phyloP scores from a whole-genome alignment of 2,113 vertebrate species.

The Podilymbus podiceps region DNA sequence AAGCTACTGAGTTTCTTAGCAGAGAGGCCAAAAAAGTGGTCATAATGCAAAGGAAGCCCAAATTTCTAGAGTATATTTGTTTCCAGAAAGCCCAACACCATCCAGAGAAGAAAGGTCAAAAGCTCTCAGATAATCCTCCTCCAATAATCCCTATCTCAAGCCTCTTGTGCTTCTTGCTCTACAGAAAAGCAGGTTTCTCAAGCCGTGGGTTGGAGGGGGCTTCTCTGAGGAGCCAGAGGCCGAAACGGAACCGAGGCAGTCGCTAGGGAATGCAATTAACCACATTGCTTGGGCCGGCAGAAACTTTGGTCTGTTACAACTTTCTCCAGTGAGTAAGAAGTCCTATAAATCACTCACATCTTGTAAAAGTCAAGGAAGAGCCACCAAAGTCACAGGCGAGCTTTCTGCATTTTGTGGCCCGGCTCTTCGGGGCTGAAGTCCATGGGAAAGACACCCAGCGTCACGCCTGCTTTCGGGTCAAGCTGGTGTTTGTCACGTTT shows the following conservation, averaged over 20 bases:
- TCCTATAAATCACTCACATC: not conserved
- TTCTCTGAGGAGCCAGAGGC: not conserved
- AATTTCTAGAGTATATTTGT: not conserved
- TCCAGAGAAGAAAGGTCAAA: not conserved
- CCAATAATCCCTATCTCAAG: accelerated
- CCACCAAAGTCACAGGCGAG: not conserved
- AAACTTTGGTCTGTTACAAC: not conserved
- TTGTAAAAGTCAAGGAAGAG: not conserved
- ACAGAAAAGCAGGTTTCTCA: not conserved
- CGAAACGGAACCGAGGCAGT: accelerated
- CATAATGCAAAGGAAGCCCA: not conserved
- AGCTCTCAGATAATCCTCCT: not conserved
- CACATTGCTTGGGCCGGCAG: accelerated
- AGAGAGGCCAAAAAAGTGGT: not conserved
- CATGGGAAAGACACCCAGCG: not conserved
- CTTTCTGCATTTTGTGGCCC: no score
- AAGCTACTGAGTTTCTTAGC: not conserved
- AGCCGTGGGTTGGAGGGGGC: no score
- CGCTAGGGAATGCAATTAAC: not conserved
- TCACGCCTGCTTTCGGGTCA: accelerated
- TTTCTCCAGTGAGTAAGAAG: not conserved
- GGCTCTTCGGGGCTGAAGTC: not conserved
- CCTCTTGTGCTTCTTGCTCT: no score
- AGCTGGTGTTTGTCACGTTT: not conserved
- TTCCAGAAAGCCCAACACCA: not conserved